Conservation (phyloP, 2,888 invertebrate genomes). For the Sussaba pulchella region DNA sequence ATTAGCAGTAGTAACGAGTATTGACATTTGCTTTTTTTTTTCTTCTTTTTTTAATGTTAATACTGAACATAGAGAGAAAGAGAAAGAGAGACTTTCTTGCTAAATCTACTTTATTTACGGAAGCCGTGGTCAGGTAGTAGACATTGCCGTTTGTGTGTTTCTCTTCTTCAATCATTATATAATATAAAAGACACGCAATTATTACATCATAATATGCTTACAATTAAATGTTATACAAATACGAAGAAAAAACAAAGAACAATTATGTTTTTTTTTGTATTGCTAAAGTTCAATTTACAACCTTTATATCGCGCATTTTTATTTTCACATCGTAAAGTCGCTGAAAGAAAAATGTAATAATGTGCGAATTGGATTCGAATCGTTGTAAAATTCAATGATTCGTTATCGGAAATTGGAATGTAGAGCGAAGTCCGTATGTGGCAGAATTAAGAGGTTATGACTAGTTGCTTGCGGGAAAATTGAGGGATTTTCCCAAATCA, state of each 20-base stretch:
- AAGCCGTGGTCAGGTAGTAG: constrained; percentile 65
- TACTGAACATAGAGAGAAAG: constrained; percentile 65
- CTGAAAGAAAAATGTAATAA: constrained; percentile 19
- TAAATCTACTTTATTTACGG: constrained; percentile 63
- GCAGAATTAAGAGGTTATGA: constrained; percentile 14
- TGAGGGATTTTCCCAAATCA: no score
- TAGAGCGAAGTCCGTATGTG: constrained; percentile 34
- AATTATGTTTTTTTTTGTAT: no score
- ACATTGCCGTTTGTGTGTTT: constrained; percentile 58
- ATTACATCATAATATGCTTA: constrained; percentile 62
- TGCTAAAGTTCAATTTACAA: constrained; percentile 66
- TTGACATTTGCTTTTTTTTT: constrained; percentile 37
- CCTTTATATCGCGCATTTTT: constrained; percentile 40
- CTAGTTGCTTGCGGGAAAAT: no score
- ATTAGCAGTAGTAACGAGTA: constrained; percentile 40
- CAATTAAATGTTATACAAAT: constrained; percentile 61
- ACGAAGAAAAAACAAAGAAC: constrained; percentile 60
- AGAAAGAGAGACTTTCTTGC: constrained; percentile 50
- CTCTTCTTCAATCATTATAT: constrained; percentile 40
- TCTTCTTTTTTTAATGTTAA: constrained; percentile 49
- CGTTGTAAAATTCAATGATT: constrained; percentile 27
- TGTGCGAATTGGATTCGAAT: constrained; percentile 49
- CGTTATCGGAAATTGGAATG: constrained; percentile 57
- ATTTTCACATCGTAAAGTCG: constrained; percentile 28
- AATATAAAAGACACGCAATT: constrained; percentile 64